Conservation (phyloP, 2,888 invertebrate genomes). For the Drosophila mayaguana region DNA sequence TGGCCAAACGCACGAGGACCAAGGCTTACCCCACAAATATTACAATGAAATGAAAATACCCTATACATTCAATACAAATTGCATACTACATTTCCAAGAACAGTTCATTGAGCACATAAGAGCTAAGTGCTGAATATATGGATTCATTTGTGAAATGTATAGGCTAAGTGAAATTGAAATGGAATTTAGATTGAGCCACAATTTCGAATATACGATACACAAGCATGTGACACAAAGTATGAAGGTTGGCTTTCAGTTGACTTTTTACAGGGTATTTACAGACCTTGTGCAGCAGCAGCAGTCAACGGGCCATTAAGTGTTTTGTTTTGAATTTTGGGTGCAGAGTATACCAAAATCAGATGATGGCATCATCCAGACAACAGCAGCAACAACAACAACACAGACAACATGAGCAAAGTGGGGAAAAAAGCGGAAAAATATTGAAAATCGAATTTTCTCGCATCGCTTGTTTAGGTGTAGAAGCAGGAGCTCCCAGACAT, state of each 20-base stretch:
- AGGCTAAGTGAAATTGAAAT: too few species aligned
- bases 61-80: constrained; percentile 17
- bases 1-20: constrained; percentile 31
- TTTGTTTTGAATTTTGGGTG: constrained; percentile 38
- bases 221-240: too few species aligned
- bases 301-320: constrained; percentile 21
- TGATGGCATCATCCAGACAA: constrained; percentile 49
- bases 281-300: background rate
- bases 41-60: constrained; percentile 38
- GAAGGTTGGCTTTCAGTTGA: background rate
- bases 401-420: constrained; percentile 62
- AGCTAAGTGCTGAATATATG: background rate
- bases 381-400: constrained; percentile 6
- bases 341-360: constrained; percentile 55
- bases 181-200: too few species aligned
- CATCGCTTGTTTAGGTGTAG: constrained; percentile 12
- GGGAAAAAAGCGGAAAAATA: constrained; percentile 57
- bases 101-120: background rate
- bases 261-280: constrained; percentile 20
- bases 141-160: too few species aligned
- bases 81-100: background rate
- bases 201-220: too few species aligned
- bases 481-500: constrained; percentile 51
- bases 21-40: constrained; percentile 14
- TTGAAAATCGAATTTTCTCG: constrained; percentile 77